Base-by-base conservation (phyloP, 2,797 vertebrate species). In the Spea hammondii region DNA sequence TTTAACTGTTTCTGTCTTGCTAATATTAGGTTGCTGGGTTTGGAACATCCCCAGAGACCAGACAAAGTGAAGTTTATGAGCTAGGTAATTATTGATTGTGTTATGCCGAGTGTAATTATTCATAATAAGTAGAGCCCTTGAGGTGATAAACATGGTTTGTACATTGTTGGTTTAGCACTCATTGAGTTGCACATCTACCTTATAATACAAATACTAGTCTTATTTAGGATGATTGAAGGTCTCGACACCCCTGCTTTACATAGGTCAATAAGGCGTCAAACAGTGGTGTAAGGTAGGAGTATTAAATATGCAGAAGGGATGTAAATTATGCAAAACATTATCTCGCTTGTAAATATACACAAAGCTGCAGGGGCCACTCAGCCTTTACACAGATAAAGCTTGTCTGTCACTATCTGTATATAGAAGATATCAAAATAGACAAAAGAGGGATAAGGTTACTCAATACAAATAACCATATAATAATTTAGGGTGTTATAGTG, bases 281-380 rank as follows among this genome's bases (percentile, higher is more conserved):
- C 11, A 60, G 72, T 14, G 45, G 14, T 13, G 53, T 6, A 9
- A 12, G 4, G 12, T 17, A n/a, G 72, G 44, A 12, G 62, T 50
- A 78, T 65, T 50, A 70, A 70, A 51, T 72, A 72, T 71, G 60
- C 69, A 70, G 50, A n/a, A 55, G 69, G 17, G 8, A 65, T n/a
- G 57, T 76, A 69, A 76, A 70, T 70, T 72, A 72, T 78, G 68
- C 69, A 78, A 11, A 78, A 59, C 76, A 14, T 72, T 65, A 70
- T 72, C 74, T 50, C 46, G 8, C 17, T 53, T 67, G 74, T 76
- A 46, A 68, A 59, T 66, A 5, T 57, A 57, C 5, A 57, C 9
- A 57, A 57, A 57, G 5, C 12, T 4, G 55, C 55, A 12, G 12
- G 55, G 55, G 11, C 55, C 11, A 1, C n/a, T 3, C 11, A 10